Base-by-base conservation (phyloP, 2,113 vertebrate species). In the Grammomys surdaster region DNA sequence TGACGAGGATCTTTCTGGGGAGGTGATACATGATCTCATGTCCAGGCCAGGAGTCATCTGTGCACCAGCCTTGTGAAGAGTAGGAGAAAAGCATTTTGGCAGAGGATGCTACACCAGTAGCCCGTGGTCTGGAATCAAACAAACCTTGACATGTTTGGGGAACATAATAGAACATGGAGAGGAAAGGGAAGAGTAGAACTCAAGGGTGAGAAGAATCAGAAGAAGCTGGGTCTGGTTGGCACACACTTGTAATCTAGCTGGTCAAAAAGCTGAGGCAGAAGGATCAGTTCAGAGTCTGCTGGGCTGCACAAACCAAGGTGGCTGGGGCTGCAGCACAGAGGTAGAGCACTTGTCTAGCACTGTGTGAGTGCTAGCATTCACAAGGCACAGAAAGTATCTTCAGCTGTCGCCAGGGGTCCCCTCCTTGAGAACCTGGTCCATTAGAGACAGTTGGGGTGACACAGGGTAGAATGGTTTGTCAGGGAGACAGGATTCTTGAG, bases 1-100 rank as follows among this genome's bases (percentile, higher is more conserved):
- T 93, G 72, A 91, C 36, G 36, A 80, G 51, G 86, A 60, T 51
- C 51, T 94, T 95, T 76, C 77, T 67, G 67, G 88, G 58, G n/a
- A 87, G 11, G 54, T 92, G 58, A 76, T 60, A 76, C 80, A 51
- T 89, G 51, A 56, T 76, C 72, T 81, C 60, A 82, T 65, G 26
- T 85, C 72, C 85, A 93, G n/a, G 28, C 81, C 48, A 94, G 72
- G 12, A 72, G 26, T 95, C 58, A 81, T 33, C 63, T 90, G 1
- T 73, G 78, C 72, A 58, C 40, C 82, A 94, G 7, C 56, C 20
- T 8, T 28, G 48, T 72, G 73, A 96, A 94, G 63, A 75, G 85
- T 36, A 14, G 13, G 43, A n/a, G n/a, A 89, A 75, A 73, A 78
- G 46, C 31, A 46, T 73, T 81, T 95, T 28, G 80, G 26, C 33